phyloP scores from a whole-genome alignment of 1,140 invertebrate genomes.

The Goniozus legneri region DNA sequence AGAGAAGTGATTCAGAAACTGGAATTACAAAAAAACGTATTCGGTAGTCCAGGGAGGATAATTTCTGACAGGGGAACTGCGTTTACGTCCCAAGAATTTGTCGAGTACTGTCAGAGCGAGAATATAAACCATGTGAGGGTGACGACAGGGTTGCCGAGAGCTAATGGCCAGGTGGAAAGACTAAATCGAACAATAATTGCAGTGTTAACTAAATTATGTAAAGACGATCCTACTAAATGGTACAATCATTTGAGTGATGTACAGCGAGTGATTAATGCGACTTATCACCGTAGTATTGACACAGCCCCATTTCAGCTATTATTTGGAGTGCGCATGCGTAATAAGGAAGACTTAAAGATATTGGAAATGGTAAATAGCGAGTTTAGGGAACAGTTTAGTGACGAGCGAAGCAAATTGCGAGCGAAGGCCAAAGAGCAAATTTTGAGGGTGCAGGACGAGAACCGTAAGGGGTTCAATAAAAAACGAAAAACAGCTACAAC shows the following conservation, averaged over 20 bases:
- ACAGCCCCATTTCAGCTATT: constrained; percentile 13
- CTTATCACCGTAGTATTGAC: constrained; percentile 14
- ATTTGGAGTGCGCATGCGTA: constrained; percentile 33
- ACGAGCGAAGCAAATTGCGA: constrained; percentile 2
- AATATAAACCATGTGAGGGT: constrained; percentile 31
- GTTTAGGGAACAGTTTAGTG: constrained; percentile 4
- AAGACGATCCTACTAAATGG: constrained; percentile 31
- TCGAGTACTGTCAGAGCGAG: constrained; percentile 26
- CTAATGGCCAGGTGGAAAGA: constrained; percentile 35
- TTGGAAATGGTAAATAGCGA: constrained; percentile 11
- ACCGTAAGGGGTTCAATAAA: constrained; percentile 17
- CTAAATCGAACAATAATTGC: constrained; percentile 27
- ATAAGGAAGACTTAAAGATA: constrained; percentile 6
- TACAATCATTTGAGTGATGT: constrained; percentile 30
- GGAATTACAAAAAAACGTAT: constrained; percentile 16
- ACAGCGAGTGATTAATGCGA: constrained; percentile 32
- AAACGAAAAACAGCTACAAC: constrained; percentile 3
- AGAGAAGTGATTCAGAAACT: constrained; percentile 20
- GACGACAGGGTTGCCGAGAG: constrained; percentile 30
- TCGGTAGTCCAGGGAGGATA: constrained; percentile 38
- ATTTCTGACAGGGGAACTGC: constrained; percentile 32
- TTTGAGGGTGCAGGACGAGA: constrained; percentile 29
- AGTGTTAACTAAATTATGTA: constrained; percentile 24
- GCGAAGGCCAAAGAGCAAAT: not conserved
- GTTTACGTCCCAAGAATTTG: constrained; percentile 28